Evolutionary conservation across 2,113 vertebrate genomes (phyloP).

Genomic region (Agapornis roseicollis): DNA sequence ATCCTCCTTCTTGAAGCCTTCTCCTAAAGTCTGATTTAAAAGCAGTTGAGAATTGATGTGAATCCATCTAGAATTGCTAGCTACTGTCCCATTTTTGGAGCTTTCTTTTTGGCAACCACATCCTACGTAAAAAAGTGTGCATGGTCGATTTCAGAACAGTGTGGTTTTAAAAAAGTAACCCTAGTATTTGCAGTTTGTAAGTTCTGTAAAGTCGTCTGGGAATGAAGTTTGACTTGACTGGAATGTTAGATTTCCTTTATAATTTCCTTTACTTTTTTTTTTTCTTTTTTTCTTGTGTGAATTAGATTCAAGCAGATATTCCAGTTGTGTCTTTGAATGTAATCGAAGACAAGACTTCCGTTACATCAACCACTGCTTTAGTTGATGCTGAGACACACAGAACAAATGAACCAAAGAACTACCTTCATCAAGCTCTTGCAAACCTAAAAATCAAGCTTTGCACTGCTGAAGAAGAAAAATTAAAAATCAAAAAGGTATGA

Average conservation of each 20-base stretch:
- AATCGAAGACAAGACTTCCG: constrained; percentile 40
- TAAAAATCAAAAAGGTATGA: constrained; percentile 75
- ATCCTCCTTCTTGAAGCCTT: neutral
- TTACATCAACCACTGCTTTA: neutral
- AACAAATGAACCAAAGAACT: constrained; percentile 13
- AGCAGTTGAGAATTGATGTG: neutral
- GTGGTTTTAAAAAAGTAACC: neutral
- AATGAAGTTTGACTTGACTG: neutral
- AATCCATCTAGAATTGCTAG: neutral
- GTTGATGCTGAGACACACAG: constrained; percentile 8
- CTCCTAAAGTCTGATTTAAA: neutral
- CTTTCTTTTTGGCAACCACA: neutral
- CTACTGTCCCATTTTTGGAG: neutral
- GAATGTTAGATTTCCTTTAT: neutral
- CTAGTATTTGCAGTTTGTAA: neutral
- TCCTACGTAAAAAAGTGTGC: neutral
- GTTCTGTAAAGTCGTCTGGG: neutral
- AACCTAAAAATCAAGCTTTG: constrained; percentile 71
- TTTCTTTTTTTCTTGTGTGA: neutral
- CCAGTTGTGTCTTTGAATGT: constrained; percentile 46
- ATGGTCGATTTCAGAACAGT: neutral
- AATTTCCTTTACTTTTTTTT: neutral
- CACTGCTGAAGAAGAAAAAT: constrained; percentile 77
- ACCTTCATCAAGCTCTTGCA: constrained; percentile 68
- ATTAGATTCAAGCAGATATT: constrained; percentile 65